Evolutionary conservation across 2,888 invertebrate genomes (phyloP), one percentile per base, ranked within the genome.

Genomic region (Miltochrista miniata): DNA sequence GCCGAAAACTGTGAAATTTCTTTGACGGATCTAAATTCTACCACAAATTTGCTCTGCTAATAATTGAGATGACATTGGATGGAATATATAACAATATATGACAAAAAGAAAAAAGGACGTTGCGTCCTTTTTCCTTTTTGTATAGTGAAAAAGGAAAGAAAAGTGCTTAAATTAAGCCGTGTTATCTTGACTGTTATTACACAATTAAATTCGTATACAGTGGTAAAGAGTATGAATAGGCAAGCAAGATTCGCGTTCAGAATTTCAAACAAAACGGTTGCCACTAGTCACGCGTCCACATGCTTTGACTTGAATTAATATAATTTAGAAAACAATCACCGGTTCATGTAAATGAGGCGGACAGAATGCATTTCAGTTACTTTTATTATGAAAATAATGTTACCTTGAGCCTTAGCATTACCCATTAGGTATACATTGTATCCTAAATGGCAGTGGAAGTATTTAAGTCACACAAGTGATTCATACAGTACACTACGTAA

Each of bases 291-390:
- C 55, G 59, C 61, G 58, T 58, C 61, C 41, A 50, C 36, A 51
- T 62, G 63, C 61, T 67, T 70, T 63, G 64, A 64, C 56, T 70
- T 62, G 64, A 70, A 73, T 74, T 65, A 63, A 65, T 67, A 66
- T 67, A 66, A 71, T 76, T 75, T 64, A 64, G 64, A 69, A 68
- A 66, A 74, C 69, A 69, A 69, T 72, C 63, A 68, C 61, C 56
- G 58, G 56, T 60, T 39, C 49, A 55, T 50, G 55, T 63, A 52
- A 51, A 50, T 51, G 29, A 29, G 40, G 42, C 39, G 38, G 51
- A 59, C 46, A 33, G 38, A 43, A 45, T 39, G 47, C 51, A 51
- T 50, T 18, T 43, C 44, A 45, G 54, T 5, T 5, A 35, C 18
- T 56, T 45, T 47, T 56, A 64, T 54, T 58, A 24, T 24, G 18